phyloP scores from a whole-genome alignment of 2,797 vertebrate species.

The Myotis daubentonii region DNA sequence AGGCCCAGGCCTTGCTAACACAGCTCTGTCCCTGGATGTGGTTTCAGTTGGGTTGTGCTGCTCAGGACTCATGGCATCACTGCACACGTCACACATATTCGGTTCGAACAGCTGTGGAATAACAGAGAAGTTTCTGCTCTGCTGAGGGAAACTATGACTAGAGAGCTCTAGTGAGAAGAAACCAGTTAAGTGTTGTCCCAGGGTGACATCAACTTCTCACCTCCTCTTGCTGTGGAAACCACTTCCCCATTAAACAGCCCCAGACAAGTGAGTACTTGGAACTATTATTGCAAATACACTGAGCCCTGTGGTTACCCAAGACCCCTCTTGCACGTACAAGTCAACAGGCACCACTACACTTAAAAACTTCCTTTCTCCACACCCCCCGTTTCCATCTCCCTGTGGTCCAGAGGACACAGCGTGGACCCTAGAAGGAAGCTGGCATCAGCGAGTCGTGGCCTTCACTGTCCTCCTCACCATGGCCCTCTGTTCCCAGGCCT shows the following conservation, averaged over 20 bases:
- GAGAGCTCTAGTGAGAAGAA: background rate
- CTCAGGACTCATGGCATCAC: background rate
- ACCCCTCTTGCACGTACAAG: conserved; percentile 30
- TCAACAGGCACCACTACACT: conserved; percentile 39
- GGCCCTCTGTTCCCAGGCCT: background rate
- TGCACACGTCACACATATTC: background rate
- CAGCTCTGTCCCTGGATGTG: background rate
- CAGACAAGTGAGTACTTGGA: conserved; percentile 13
- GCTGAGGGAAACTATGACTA: conserved; percentile 64
- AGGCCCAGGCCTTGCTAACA: background rate
- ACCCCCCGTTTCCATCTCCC: background rate
- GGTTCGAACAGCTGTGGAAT: background rate
- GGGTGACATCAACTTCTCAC: conserved; percentile 55
- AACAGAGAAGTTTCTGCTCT: background rate
- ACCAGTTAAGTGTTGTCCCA: conserved; percentile 7
- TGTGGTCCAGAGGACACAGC: background rate
- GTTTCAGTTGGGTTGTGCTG: background rate
- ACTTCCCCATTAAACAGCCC: conserved; percentile 70
- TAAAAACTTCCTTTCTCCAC: conserved; percentile 38
- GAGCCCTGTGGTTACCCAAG: conserved; percentile 69
- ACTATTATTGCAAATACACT: conserved; percentile 31
- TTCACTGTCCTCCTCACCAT: background rate
- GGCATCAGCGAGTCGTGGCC: background rate
- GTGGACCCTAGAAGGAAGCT: background rate
- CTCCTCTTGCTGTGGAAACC: conserved; percentile 66